Percentiles rank a stretch among this genome's conserved stretches.
phyloP scores from a whole-genome alignment of 2,797 vertebrate genomes.

The Acipenser oxyrinchus region DNA sequence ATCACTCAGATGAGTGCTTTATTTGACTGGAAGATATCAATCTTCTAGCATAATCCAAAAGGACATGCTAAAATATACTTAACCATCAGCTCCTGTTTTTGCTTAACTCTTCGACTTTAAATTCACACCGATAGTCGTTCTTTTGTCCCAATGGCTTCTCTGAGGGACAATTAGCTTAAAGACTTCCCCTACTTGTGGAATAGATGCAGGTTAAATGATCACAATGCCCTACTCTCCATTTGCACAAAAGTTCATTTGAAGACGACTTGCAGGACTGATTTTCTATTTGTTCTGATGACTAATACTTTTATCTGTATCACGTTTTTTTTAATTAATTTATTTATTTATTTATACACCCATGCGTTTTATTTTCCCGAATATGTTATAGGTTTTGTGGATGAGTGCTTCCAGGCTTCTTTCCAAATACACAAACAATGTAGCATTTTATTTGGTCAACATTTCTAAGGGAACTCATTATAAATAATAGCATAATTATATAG shows the following conservation, averaged over 20 bases:
- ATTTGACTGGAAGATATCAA: slow-evolving; percentile 66
- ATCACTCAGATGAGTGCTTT: slow-evolving; percentile 62
- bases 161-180: not conserved
- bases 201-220: too few relatives aligned
- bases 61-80: slow-evolving; percentile 55
- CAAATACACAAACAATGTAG: too few relatives aligned
- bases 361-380: too few relatives aligned
- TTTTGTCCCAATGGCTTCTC: slow-evolving; percentile 2
- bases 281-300: too few relatives aligned
- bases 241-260: too few relatives aligned
- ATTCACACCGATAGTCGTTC: slow-evolving; percentile 4
- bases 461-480: slow-evolving; percentile 11
- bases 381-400: too few relatives aligned
- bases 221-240: too few relatives aligned
- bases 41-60: slow-evolving; percentile 54
- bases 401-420: too few relatives aligned
- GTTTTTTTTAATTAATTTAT: too few relatives aligned
- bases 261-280: too few relatives aligned
- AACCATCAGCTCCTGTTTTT: slow-evolving; percentile 53
- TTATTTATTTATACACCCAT: too few relatives aligned
- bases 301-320: too few relatives aligned
- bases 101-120: slow-evolving; percentile 18
- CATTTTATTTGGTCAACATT: not conserved
- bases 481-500: not conserved
- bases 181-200: slow-evolving; percentile 6